Evolutionary conservation across 2,113 vertebrate genomes (phyloP).

Genomic region (Motacilla alba): DNA sequence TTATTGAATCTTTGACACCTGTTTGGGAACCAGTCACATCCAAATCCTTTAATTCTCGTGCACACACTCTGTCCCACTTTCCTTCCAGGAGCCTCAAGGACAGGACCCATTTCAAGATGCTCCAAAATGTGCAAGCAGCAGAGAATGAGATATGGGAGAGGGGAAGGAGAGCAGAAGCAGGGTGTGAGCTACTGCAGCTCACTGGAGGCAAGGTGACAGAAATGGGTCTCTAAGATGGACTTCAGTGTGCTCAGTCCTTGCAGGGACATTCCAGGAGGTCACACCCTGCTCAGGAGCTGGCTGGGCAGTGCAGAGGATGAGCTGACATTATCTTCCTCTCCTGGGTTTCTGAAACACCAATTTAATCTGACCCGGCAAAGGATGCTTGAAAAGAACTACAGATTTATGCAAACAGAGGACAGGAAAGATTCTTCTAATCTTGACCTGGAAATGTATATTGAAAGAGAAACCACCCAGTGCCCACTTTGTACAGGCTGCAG

Average conservation of each 20-base stretch:
- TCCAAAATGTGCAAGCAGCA: neutral
- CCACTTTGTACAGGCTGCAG: neutral
- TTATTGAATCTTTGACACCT: neutral
- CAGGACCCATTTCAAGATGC: neutral
- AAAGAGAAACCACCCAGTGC: neutral
- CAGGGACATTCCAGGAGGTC: neutral
- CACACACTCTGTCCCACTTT: neutral
- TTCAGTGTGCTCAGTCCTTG: neutral
- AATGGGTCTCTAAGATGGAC: conserved; percentile 15
- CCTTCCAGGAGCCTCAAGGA: neutral
- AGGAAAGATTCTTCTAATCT: neutral
- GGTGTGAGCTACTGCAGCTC: neutral
- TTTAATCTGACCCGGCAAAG: neutral
- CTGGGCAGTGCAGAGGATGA: neutral
- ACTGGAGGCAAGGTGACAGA: neutral
- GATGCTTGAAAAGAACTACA: neutral
- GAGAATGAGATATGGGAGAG: neutral
- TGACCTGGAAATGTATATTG: neutral
- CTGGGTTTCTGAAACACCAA: neutral
- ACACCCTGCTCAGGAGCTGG: neutral
- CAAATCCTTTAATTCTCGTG: neutral
- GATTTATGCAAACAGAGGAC: neutral
- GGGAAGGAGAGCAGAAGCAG: neutral
- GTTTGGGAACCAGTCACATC: neutral
- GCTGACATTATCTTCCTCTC: neutral